Evolutionary conservation across 2,113 vertebrate species (phyloP).

Genomic region (Lonchura striata): DNA sequence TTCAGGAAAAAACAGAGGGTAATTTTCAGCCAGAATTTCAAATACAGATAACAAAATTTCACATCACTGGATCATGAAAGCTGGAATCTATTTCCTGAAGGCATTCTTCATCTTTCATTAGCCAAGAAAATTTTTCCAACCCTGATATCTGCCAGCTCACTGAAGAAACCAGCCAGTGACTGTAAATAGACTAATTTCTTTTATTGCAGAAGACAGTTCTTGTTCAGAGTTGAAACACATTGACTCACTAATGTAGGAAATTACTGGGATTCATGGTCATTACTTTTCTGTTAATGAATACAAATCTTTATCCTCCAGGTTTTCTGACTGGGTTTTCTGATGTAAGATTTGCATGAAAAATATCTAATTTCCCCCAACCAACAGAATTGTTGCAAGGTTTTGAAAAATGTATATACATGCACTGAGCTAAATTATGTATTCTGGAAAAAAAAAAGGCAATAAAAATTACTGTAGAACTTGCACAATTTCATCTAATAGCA

Average conservation of each 20-base stretch:
- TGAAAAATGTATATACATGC: neutral
- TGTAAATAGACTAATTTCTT: neutral
- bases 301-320: neutral
- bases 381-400: neutral
- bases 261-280: neutral
- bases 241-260: neutral
- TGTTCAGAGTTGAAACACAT: neutral
- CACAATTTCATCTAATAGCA: neutral
- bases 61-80: neutral
- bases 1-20: neutral
- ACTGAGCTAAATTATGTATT: neutral
- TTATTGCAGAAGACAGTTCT: neutral
- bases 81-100: neutral
- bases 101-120: neutral
- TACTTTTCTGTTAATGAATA: neutral
- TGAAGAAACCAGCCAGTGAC: neutral
- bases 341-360: neutral
- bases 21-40: neutral
- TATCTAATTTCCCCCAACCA: neutral
- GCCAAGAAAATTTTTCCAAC: neutral
- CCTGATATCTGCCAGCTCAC: neutral
- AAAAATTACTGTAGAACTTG: neutral
- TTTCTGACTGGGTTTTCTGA: neutral
- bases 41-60: neutral
- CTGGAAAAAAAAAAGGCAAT: neutral